Evolutionary conservation across 2,888 invertebrate genomes (phyloP).

Genomic region (Fabriciana adippe): DNA sequence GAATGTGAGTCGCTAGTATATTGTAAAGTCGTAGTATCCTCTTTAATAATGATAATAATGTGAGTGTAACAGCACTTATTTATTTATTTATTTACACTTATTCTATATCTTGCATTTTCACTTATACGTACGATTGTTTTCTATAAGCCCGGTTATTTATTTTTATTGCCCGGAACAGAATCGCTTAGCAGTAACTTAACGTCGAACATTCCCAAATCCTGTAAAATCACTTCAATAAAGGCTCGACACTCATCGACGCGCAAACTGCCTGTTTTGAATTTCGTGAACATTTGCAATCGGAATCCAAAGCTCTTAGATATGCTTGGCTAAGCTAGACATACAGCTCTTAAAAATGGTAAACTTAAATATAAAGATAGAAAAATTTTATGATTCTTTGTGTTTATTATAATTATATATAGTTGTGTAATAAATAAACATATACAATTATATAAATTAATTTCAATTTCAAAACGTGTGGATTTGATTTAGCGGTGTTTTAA

Average conservation of each 20-base stretch:
- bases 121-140: constrained; percentile 9
- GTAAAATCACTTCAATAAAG: constrained; percentile 68
- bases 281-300: constrained; percentile 71
- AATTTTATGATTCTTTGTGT: background rate
- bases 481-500: too few species aligned
- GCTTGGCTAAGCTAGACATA: constrained; percentile 59
- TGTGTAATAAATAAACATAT: too few species aligned
- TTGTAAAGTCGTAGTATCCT: too few species aligned
- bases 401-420: too few species aligned
- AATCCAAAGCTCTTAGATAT: constrained; percentile 73
- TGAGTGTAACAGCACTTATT: too few species aligned
- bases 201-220: constrained; percentile 46
- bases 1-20: too few species aligned
- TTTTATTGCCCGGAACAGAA: constrained; percentile 21
- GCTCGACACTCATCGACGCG: constrained; percentile 61
- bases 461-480: too few species aligned
- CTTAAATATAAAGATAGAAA: background rate
- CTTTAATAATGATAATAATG: too few species aligned
- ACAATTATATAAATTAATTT: too few species aligned
- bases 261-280: constrained; percentile 78
- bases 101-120: too few species aligned
- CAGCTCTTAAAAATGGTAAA: constrained; percentile 30
- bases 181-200: constrained; percentile 29
- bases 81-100: too few species aligned
- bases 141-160: constrained; percentile 9